Conservation (phyloP, 2,888 invertebrate genomes). For the Diadegma fenestrale region DNA sequence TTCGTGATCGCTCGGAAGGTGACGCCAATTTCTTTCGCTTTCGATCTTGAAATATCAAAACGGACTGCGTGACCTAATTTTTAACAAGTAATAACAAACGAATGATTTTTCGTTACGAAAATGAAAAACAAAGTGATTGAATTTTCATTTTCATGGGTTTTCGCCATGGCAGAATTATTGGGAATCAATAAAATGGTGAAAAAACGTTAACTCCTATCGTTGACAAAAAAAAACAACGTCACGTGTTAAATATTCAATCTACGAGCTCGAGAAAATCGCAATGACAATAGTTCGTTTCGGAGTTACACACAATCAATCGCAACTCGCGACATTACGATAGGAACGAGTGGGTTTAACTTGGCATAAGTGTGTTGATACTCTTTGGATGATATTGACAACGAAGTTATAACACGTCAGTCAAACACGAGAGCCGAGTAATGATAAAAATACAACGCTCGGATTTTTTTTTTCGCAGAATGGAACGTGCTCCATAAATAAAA, state of each 20-base stretch:
- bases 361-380: conserved; percentile 4
- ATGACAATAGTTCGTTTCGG: background rate
- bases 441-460: conserved; percentile 4
- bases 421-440: conserved; percentile 32
- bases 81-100: background rate
- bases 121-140: background rate
- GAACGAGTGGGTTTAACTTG: background rate
- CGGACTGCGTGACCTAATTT: background rate
- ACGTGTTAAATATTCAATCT: conserved; percentile 15
- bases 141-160: too few relatives aligned
- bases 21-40: conserved; percentile 35
- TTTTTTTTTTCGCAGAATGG: background rate
- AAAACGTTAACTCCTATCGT: background rate
- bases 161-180: background rate
- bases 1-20: conserved; percentile 32
- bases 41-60: background rate
- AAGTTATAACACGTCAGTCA: conserved; percentile 45
- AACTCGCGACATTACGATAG: conserved; percentile 1
- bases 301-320: background rate
- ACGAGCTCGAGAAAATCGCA: background rate
- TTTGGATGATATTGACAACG: conserved; percentile 29
- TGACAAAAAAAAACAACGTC: background rate
- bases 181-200: background rate
- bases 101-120: background rate
- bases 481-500: conserved; percentile 7